Evolutionary conservation across 2,797 vertebrate species (phyloP), one percentile per base, ranked within the genome.

Genomic region (Epinephelus coioides): DNA sequence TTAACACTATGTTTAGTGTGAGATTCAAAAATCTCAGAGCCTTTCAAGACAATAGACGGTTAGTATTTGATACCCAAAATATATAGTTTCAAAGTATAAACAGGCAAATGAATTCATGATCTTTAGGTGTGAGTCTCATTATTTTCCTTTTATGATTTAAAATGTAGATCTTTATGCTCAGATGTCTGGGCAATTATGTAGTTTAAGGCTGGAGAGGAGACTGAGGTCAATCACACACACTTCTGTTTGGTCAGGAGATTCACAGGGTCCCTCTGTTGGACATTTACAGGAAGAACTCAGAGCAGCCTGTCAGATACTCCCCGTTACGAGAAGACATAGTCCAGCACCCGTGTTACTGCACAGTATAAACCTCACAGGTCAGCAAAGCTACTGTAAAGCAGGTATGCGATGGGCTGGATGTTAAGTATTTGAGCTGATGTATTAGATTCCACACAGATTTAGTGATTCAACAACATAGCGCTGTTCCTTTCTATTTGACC

Each of bases 191-290:
- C 3, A 44, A 40, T 2, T 2, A 50, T 60, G 23, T 51, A 49
- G 64, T 78, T 73, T 27, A 64, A 74, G n/a, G 19, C 46, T 19
- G 10, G 9, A 55, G 43, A 46, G 80, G 61, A 43, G 47, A 61
- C 62, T 63, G 17, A 68, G 61, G 60, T 76, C 69, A 75, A 40
- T 15, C 61, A 62, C 54, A 62, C 46, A 23, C 13, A 15, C 43
- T 63, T 78, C 15, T 49, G 11, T 74, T 46, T 82, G 55, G 38
- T 66, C 61, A 21, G 59, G 18, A 74, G 43, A 82, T 78, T 78
- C 67, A 77, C 81, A 69, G 74, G 69, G 74, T 85, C 86, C 82
- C 82, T 84, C 77, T 89, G 84, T 86, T 88, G 84, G 83, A 78
- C 77, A 55, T 79, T 81, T 83, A 79, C 68, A 72, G 68, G 72